Evolutionary conservation across 1,140 invertebrate genomes (phyloP).

Genomic region (Acromyrmex charruanus): DNA sequence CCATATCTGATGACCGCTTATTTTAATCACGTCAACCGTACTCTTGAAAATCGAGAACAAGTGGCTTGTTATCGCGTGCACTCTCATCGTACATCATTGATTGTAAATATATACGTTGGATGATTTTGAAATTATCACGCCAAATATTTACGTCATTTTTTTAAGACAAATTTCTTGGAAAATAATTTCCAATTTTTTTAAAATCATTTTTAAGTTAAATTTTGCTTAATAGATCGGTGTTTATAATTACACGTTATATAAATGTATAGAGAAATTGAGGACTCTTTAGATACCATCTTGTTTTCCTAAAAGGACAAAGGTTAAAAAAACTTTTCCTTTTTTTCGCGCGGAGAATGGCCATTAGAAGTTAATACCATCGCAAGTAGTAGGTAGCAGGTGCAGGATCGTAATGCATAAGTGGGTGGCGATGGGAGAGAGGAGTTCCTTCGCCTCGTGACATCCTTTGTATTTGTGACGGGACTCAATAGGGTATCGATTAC

Average conservation of each 20-base stretch:
- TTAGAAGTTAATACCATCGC: not conserved
- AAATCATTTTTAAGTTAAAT: not conserved
- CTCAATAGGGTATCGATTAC: slow-evolving; percentile 51
- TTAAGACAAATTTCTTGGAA: not conserved
- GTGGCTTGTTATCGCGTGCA: slow-evolving; percentile 46
- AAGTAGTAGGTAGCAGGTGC: slow-evolving; percentile 21
- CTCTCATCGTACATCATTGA: slow-evolving; percentile 10
- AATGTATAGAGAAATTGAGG: not conserved
- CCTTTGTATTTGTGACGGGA: slow-evolving; percentile 42
- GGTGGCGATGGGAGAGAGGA: not conserved
- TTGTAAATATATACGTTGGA: not conserved
- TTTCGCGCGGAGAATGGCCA: not conserved
- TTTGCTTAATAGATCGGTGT: not conserved
- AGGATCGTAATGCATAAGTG: slow-evolving; percentile 16
- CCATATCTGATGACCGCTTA: slow-evolving; percentile 7
- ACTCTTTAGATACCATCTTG: not conserved
- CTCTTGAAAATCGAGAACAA: slow-evolving; percentile 43
- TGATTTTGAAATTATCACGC: slow-evolving; percentile 1
- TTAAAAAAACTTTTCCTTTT: not conserved
- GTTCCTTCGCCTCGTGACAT: not conserved
- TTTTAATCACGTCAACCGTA: slow-evolving; percentile 56
- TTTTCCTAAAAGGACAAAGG: not conserved
- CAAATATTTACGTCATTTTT: not conserved
- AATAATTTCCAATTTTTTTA: not conserved
- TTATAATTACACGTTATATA: not conserved